A percentile compares a stretch with the other conserved stretches of the same genome.
phyloP scores from a whole-genome alignment of 2,113 vertebrate genomes.

The Halichoeres trimaculatus region DNA sequence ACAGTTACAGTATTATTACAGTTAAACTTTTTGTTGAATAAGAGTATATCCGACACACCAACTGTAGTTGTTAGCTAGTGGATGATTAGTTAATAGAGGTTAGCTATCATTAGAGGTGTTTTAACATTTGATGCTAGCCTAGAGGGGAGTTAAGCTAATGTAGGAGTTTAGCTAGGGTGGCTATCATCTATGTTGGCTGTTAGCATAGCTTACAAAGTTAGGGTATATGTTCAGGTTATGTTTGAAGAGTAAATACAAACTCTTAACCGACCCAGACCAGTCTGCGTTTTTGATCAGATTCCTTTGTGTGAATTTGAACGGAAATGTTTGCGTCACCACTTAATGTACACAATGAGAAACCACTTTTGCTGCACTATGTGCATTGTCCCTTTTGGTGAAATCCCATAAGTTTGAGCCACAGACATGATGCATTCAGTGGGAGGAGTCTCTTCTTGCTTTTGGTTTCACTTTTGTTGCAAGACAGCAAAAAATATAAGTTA shows the following conservation, averaged over 20 bases:
- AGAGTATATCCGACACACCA: no score
- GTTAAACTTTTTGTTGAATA: no score
- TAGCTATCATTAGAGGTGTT: no score
- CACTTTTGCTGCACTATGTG: conserved; percentile 21
- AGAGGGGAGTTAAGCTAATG: background rate
- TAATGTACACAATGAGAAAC: conserved; percentile 17
- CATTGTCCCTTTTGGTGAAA: conserved; percentile 50
- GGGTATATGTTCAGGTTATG: background rate
- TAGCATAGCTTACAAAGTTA: conserved; percentile 1
- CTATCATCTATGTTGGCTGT: background rate
- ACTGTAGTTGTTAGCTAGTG: no score
- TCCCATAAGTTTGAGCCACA: conserved; percentile 67
- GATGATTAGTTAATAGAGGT: no score
- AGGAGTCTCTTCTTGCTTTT: conserved; percentile 67
- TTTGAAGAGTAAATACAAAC: conserved; percentile 29
- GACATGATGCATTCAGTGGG: conserved; percentile 80
- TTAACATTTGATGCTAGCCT: no score
- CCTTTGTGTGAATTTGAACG: conserved; percentile 1
- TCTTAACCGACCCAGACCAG: background rate
- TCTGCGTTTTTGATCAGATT: background rate
- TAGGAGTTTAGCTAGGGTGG: background rate
- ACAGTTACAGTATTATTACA: no score
- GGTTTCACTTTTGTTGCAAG: conserved; percentile 78
- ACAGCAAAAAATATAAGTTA: conserved; percentile 80
- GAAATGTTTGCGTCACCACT: conserved; percentile 28